These are phyloP conservation scores for Salmo trutta DNA, from an alignment of 2,797 vertebrate genomes.

Conservation along the genomic window DNA sequence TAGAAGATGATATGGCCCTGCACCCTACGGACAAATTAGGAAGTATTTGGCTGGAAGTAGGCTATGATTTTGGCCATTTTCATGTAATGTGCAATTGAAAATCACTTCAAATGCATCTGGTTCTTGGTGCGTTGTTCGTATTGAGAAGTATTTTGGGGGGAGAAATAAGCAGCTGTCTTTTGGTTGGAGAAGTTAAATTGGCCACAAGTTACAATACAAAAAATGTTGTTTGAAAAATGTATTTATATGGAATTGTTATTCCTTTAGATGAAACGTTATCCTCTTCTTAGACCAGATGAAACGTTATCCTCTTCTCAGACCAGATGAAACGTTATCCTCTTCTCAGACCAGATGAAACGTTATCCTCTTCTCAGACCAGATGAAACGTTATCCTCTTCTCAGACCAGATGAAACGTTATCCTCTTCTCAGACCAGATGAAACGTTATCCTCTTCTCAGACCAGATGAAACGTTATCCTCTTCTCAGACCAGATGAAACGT, in stretches of 20 bases:
- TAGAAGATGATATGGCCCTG: neutral
- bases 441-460: conserved; percentile 10
- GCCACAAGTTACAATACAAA: neutral
- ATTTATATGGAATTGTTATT: conserved; percentile 18
- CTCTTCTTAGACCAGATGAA: neutral
- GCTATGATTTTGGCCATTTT: neutral
- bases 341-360: conserved; percentile 9
- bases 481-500: conserved; percentile 9
- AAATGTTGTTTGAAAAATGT: neutral
- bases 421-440: conserved; percentile 7
- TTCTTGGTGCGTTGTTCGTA: neutral
- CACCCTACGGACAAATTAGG: neutral
- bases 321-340: conserved; percentile 8
- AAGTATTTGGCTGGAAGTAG: neutral
- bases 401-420: conserved; percentile 7
- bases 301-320: conserved; percentile 10
- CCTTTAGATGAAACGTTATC: conserved; percentile 13
- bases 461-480: conserved; percentile 8
- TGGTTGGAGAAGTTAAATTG: neutral
- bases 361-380: conserved; percentile 4
- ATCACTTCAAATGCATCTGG: conserved; percentile 1
- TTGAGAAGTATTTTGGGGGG: neutral
- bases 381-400: conserved; percentile 9
- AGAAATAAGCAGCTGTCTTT: neutral
- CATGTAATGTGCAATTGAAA: neutral